Conservation (phyloP, 2,113 vertebrate genomes). For the Ivindomyrus marchei region DNA sequence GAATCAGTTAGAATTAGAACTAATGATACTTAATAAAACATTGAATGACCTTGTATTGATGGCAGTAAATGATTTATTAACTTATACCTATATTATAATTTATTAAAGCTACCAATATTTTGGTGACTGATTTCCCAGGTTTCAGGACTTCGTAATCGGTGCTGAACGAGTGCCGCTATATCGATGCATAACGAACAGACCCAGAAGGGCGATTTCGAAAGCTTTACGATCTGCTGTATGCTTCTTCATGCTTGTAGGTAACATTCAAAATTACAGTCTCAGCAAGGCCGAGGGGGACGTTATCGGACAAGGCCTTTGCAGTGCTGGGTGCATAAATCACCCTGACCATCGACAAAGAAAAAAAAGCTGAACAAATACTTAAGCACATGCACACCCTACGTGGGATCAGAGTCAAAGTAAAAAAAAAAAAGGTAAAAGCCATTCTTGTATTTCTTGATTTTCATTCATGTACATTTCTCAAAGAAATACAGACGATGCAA, state of each 20-base stretch:
- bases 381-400: neutral
- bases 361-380: neutral
- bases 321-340: neutral
- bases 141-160: neutral
- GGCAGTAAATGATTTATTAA: neutral
- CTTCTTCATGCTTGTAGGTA: neutral
- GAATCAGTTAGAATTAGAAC: neutral
- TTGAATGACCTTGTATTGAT: neutral
- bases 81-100: neutral
- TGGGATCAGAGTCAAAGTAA: neutral
- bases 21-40: neutral
- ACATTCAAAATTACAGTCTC: neutral
- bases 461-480: neutral
- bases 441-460: neutral
- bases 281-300: neutral
- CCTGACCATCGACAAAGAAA: neutral
- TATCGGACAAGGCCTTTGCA: neutral
- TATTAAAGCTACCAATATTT: neutral
- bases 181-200: neutral
- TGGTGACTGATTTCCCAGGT: neutral
- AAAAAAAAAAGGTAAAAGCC: neutral
- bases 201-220: neutral
- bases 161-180: neutral
- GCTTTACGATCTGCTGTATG: neutral
- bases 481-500: neutral